Conservation (phyloP, 2,797 vertebrate species). For the Pyrocephalus nanus region DNA sequence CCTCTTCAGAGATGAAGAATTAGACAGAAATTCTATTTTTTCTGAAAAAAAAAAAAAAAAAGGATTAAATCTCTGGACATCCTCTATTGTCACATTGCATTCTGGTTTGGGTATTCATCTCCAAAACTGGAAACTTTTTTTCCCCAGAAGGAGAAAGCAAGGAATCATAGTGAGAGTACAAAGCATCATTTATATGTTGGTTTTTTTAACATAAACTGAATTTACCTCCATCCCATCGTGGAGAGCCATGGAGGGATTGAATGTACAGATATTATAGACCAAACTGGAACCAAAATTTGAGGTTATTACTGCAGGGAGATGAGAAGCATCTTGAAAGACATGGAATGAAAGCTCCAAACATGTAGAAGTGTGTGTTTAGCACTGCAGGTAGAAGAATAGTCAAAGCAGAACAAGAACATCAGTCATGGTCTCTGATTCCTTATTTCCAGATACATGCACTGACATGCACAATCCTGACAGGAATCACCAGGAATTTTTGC, state of each 20-base stretch:
- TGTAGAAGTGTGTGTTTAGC: not conserved
- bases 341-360: not conserved
- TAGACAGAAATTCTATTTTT: not conserved
- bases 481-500: not conserved
- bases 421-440: not conserved
- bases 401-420: not conserved
- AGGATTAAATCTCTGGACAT: not conserved
- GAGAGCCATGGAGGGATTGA: rapidly evolving
- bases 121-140: not conserved
- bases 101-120: not conserved
- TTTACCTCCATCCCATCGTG: not conserved
- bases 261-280: not conserved
- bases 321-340: not conserved
- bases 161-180: not conserved
- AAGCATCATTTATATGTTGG: not conserved
- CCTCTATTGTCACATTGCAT: not conserved
- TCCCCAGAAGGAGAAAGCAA: not conserved
- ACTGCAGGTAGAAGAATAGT: rapidly evolving
- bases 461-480: too few species aligned
- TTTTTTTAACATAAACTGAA: not conserved
- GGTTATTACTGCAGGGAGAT: not conserved
- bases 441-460: not conserved
- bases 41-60: not conserved
- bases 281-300: not conserved
- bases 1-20: not conserved